Evolutionary conservation across 1,140 invertebrate genomes (phyloP), one percentile per base, ranked within the genome.

Genomic region (Zaprionus inermis): DNA sequence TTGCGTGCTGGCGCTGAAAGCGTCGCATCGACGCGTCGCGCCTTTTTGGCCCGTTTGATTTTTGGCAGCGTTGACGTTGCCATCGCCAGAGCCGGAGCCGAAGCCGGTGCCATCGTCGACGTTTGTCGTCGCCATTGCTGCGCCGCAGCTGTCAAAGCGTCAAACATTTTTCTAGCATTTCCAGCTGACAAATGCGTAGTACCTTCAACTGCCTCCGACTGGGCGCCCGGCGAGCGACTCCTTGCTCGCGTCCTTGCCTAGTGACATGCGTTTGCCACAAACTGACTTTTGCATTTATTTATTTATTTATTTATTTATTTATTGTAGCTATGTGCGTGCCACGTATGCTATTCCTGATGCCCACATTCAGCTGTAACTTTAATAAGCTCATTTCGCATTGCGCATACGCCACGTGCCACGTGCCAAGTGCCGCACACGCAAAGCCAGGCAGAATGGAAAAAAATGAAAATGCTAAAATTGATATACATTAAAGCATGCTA

Each of bases 241-340:
- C 34, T 56, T 49, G 14, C 58, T 41, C 30, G 16, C 10, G 32
- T 4, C 20, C 54, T 65, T 73, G 80, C 60, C 49, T 4, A 65
- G 59, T 64, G 79, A 70, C 56, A 60, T 71, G 59, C 24, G 65
- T 60, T 73, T 28, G 66, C 67, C 30, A 6, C 38, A 44, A 79
- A 76, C 75, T 82, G 79, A 86, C 76, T 86, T 86, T 86, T 76
- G 76, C 83, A 82, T 86, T 88, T 88, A 86, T 85, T 79, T 85
- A 85, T 85, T 85, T 86, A 82, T 86, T 88, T 88, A 86, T 85
- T 79, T 85, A 85, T 85, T 85, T 86, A 75, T 74, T 74, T 70
- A 82, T 82, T 78, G 73, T 61, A 57, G 55, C 44, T 60, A 12
- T 58, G 59, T 72, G 78, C 65, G 71, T 73, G 71, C 64, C 34